Evolutionary conservation across 1,140 invertebrate species (phyloP).

Genomic region (Eubasilissa regina): DNA sequence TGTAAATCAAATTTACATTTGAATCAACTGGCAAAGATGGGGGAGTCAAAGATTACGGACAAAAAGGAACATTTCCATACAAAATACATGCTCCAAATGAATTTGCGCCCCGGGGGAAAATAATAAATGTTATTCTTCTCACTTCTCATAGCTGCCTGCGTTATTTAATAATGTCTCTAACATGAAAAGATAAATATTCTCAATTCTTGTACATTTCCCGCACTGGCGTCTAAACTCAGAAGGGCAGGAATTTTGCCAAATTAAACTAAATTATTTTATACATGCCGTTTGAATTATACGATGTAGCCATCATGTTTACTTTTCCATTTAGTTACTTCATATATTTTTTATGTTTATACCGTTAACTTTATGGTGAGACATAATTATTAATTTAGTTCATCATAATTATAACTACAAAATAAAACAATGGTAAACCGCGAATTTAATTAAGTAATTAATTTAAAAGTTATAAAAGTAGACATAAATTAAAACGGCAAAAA

Average conservation of each 20-base stretch:
- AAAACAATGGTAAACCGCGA: too few relatives aligned
- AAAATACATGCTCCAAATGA: constrained; percentile 32
- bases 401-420: too few relatives aligned
- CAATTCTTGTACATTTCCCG: neutral
- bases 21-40: constrained; percentile 28
- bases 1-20: constrained; percentile 47
- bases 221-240: neutral
- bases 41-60: constrained; percentile 27
- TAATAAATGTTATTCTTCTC: constrained; percentile 1
- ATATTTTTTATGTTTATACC: neutral
- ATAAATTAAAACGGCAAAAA: too few relatives aligned
- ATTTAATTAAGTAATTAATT: too few relatives aligned
- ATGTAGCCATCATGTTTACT: neutral
- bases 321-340: too few relatives aligned
- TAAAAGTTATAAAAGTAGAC: too few relatives aligned
- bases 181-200: constrained; percentile 33
- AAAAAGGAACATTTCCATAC: constrained; percentile 36
- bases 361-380: neutral
- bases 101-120: neutral
- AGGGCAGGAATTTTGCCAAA: neutral
- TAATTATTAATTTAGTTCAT: neutral
- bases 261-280: neutral
- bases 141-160: constrained; percentile 3
- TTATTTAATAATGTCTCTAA: constrained; percentile 27
- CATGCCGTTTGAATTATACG: neutral